Base-by-base conservation (phyloP, 2,113 vertebrate genomes). In the Pomatostomus ruficeps region DNA sequence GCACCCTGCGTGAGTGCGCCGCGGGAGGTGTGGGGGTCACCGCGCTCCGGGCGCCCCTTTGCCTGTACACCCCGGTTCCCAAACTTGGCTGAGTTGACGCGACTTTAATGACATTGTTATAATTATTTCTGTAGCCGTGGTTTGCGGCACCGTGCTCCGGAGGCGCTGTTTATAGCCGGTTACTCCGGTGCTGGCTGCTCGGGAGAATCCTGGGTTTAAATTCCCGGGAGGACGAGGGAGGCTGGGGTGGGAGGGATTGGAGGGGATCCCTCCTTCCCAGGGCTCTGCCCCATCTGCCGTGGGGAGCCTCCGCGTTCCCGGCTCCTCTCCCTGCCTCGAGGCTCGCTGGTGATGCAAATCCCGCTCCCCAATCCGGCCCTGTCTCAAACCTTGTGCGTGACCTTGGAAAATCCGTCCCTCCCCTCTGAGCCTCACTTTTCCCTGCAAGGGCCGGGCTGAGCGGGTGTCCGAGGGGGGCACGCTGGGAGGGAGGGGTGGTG, bases 371-470 rank as follows among this genome's bases (percentile, higher is more conserved):
- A 14, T 9, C 82, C 51, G 26, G 87, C 93, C 81, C 82, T 71
- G 78, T 3, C 77, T 86, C 74, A 91, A 93, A 90, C 94, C 93
- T 91, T 96, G 80, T 77, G 83, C 11, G 6, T 94, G 86, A 96
- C 92, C 94, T 95, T 94, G 91, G 95, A 79, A 89, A 95, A 95
- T 93, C 51, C 7, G 2, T 72, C 74, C 90, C 71, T 90, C 78
- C 74, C 17, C 13, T 76, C 85, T 1, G 2, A 22, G 73, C 70
- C 52, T 78, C 12, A 2, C 23, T 82, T 91, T 86, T 61, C 52
- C 57, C 45, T 46, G 57, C 61, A 7, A 63, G 59, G 29, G 59
- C 51, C 6, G 11, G 65, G 76, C 48, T 23, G 38, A 55, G 68
- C 3, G 1, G 23, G 35, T 28, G 66, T 21, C 43, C 1, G 13